phyloP scores from a whole-genome alignment of 2,797 vertebrate species.

The Chiroxiphia lanceolata region DNA sequence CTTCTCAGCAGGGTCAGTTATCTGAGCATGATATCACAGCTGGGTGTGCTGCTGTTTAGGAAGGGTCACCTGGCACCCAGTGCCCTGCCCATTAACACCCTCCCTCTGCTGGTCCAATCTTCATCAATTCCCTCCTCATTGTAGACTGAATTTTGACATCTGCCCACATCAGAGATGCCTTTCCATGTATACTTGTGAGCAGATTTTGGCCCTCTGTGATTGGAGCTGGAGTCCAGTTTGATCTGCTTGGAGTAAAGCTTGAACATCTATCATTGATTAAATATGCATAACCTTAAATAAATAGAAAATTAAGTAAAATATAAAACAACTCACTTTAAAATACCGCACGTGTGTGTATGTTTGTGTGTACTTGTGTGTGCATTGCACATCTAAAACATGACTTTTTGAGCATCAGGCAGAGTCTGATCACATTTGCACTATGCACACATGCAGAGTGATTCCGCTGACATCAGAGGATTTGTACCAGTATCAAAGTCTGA shows the following conservation, averaged over 20 bases:
- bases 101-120: background rate
- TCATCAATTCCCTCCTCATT: background rate
- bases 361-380: background rate
- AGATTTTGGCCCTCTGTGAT: background rate
- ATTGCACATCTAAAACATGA: background rate
- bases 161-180: background rate
- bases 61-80: background rate
- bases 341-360: background rate
- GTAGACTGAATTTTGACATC: background rate
- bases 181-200: background rate
- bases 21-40: background rate
- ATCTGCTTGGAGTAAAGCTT: background rate
- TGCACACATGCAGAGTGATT: background rate
- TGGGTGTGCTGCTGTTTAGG: background rate
- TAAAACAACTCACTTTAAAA: constrained; percentile 28
- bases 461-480: background rate
- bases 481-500: background rate
- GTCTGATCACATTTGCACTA: constrained; percentile 20
- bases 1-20: background rate
- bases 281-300: constrained; percentile 39
- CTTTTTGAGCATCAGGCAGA: constrained; percentile 5
- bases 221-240: background rate
- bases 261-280: constrained; percentile 7
- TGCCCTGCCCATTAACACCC: background rate
- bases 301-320: constrained; percentile 40